Percentiles rank a stretch among this genome's conserved stretches.
Evolutionary conservation across 1,140 invertebrate species (phyloP).

Genomic region (Acyrthosiphon pisum): DNA sequence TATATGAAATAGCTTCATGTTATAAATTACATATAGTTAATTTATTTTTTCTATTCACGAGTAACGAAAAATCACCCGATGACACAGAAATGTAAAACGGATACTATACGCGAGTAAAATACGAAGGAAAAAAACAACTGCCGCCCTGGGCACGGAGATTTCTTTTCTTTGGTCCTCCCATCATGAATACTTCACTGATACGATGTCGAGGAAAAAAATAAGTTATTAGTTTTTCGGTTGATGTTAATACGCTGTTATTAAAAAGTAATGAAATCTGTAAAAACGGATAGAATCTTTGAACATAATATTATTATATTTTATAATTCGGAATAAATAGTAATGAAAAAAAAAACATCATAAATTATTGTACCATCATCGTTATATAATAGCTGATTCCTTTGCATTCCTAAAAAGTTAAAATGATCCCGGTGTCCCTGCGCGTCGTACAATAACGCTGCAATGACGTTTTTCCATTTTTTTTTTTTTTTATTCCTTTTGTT

Average conservation of each 20-base stretch:
- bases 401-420: not conserved
- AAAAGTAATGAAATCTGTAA: slow-evolving; percentile 24
- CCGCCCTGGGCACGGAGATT: not conserved
- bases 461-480: not conserved
- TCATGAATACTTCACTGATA: not conserved
- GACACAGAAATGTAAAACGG: not conserved
- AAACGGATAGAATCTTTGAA: not conserved
- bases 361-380: not conserved
- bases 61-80: not conserved
- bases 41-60: not conserved
- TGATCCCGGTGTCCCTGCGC: not conserved
- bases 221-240: not conserved
- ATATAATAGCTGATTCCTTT: not conserved
- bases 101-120: not conserved
- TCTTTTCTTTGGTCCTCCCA: not conserved
- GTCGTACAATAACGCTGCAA: not conserved
- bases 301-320: not conserved
- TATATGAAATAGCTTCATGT: not conserved
- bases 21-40: not conserved
- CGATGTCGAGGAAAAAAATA: not conserved
- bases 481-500: not conserved
- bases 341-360: not conserved
- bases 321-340: not conserved
- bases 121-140: not conserved
- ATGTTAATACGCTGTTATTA: slow-evolving; percentile 31